Conservation (phyloP, 1,140 invertebrate species). For the Spodoptera frugiperda region DNA sequence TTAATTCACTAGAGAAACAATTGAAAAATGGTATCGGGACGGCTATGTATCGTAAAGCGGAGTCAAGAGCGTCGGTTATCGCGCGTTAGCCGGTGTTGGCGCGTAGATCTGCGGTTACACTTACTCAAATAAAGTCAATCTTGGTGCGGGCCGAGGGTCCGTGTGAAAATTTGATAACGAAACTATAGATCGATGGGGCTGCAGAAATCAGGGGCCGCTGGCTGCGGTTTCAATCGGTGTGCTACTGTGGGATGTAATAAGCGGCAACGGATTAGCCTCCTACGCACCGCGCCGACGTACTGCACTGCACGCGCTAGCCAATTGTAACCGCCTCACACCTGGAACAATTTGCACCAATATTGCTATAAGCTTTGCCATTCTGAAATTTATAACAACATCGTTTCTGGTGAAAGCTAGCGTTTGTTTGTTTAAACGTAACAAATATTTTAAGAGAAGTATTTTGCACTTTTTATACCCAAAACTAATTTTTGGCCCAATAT, state of each 20-base stretch:
- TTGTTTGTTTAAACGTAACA: too few relatives aligned
- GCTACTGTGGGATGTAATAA: slow-evolving; percentile 83
- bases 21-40: slow-evolving; percentile 59
- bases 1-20: slow-evolving; percentile 48
- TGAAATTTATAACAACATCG: not conserved
- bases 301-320: slow-evolving; percentile 1
- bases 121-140: slow-evolving; percentile 85
- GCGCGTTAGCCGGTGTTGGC: slow-evolving; percentile 55
- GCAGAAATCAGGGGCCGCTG: slow-evolving; percentile 76
- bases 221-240: slow-evolving; percentile 81
- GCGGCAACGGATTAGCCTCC: slow-evolving; percentile 74
- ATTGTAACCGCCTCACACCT: slow-evolving; percentile 19
- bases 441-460: too few relatives aligned
- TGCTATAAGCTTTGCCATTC: not conserved
- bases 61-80: slow-evolving; percentile 57
- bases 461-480: too few relatives aligned
- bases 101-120: slow-evolving; percentile 80
- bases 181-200: slow-evolving; percentile 83
- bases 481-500: too few relatives aligned
- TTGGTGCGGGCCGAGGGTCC: slow-evolving; percentile 74
- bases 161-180: slow-evolving; percentile 86
- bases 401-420: too few relatives aligned
- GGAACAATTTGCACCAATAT: slow-evolving; percentile 20
- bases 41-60: slow-evolving; percentile 65
- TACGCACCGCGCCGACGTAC: slow-evolving; percentile 31